phyloP scores from a whole-genome alignment of 2,888 invertebrate species.

The Macaria notata region DNA sequence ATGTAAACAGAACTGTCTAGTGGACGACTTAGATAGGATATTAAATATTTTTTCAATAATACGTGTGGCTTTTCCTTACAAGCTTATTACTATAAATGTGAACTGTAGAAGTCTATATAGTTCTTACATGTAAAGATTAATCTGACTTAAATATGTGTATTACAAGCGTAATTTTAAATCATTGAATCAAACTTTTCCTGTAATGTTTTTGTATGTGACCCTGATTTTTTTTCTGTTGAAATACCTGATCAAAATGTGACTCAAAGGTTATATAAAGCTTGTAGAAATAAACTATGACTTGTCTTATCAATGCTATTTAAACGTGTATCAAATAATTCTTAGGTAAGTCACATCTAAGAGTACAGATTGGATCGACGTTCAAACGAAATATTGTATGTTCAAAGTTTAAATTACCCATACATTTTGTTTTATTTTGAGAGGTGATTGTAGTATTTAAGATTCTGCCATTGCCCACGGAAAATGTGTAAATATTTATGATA shows the following conservation, averaged over 20 bases:
- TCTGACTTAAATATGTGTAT: too few relatives aligned
- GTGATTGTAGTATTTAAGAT: conserved; percentile 66
- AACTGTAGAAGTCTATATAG: too few relatives aligned
- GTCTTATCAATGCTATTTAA: too few relatives aligned
- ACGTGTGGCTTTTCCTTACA: conserved; percentile 21
- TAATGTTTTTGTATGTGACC: too few relatives aligned
- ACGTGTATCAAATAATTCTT: too few relatives aligned
- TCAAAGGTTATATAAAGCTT: too few relatives aligned
- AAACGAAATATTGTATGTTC: background rate
- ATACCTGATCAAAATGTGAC: too few relatives aligned
- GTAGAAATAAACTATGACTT: too few relatives aligned
- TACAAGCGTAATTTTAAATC: too few relatives aligned
- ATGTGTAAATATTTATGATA: conserved; percentile 67
- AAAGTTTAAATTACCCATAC: background rate
- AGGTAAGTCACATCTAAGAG: conserved; percentile 25
- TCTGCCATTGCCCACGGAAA: conserved; percentile 63
- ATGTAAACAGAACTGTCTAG: conserved; percentile 44
- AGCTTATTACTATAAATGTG: conserved; percentile 2
- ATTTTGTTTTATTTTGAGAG: conserved; percentile 33
- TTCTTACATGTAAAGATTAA: too few relatives aligned
- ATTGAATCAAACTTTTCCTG: too few relatives aligned
- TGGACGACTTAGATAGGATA: conserved; percentile 33
- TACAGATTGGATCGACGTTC: conserved; percentile 25
- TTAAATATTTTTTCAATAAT: conserved; percentile 33
- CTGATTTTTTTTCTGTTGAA: too few relatives aligned